phyloP scores from a whole-genome alignment of 2,113 vertebrate genomes.

The Pteropus alecto region DNA sequence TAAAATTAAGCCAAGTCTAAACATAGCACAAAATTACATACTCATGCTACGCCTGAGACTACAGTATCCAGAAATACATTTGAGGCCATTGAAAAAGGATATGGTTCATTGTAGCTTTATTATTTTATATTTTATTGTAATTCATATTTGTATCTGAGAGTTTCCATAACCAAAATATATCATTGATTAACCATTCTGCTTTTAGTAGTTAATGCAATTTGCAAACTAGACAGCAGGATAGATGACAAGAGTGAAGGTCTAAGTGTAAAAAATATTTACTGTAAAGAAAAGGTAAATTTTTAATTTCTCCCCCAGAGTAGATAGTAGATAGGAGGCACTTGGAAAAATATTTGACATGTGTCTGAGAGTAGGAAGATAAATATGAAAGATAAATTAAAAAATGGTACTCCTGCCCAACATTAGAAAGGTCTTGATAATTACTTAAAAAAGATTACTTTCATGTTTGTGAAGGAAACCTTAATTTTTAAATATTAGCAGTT shows the following conservation, averaged over 20 bases:
- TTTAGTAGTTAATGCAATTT: background rate
- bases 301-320: background rate
- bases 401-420: background rate
- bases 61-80: background rate
- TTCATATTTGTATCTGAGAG: background rate
- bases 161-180: background rate
- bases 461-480: slow-evolving; percentile 78
- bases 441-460: slow-evolving; percentile 3
- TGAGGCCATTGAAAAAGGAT: background rate
- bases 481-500: slow-evolving; percentile 88
- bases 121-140: background rate
- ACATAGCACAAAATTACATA: background rate
- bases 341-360: background rate
- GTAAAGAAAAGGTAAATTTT: background rate
- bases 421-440: background rate
- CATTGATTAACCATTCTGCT: background rate
- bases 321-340: background rate
- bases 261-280: background rate
- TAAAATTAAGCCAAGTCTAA: background rate
- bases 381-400: background rate
- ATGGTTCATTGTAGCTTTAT: background rate
- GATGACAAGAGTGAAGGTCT: background rate
- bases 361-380: background rate
- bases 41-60: background rate
- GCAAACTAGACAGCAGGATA: background rate